Conservation (phyloP, 2,797 vertebrate genomes). For the Menidia menidia region DNA sequence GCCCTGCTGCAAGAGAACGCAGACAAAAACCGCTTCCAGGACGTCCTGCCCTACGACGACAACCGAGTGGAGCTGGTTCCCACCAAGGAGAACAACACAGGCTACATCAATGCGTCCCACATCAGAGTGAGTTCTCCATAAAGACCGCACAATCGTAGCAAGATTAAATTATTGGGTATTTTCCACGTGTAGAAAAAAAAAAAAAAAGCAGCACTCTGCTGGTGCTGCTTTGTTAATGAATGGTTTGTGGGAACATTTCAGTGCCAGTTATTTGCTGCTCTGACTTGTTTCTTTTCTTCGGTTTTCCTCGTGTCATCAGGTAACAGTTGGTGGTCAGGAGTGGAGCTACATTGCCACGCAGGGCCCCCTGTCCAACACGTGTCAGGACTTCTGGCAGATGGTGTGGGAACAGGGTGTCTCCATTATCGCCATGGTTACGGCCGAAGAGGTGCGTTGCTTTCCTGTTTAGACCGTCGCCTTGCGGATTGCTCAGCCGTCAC, state of each 20-base stretch:
- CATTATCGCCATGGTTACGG: conserved; percentile 97
- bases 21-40: conserved; percentile 95
- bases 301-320: conserved; percentile 67
- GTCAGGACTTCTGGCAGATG: conserved; percentile 99
- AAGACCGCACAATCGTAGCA: not conserved
- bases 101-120: conserved; percentile 98
- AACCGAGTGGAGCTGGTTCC: conserved; percentile 95
- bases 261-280: too few species aligned
- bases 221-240: too few species aligned
- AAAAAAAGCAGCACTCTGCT: too few species aligned
- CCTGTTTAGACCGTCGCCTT: not conserved
- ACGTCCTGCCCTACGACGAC: conserved; percentile 94
- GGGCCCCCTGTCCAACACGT: conserved; percentile 92
- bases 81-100: conserved; percentile 98
- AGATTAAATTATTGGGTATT: too few species aligned
- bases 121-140: conserved; percentile 68
- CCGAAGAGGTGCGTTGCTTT: conserved; percentile 87
- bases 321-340: conserved; percentile 89
- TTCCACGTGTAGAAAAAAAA: too few species aligned
- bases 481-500: not conserved
- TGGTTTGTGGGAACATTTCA: too few species aligned
- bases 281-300: too few species aligned
- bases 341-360: conserved; percentile 98
- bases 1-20: conserved; percentile 90
- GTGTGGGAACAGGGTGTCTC: conserved; percentile 97